Evolutionary conservation across 2,888 invertebrate species (phyloP).

Genomic region (Spodoptera littoralis): DNA sequence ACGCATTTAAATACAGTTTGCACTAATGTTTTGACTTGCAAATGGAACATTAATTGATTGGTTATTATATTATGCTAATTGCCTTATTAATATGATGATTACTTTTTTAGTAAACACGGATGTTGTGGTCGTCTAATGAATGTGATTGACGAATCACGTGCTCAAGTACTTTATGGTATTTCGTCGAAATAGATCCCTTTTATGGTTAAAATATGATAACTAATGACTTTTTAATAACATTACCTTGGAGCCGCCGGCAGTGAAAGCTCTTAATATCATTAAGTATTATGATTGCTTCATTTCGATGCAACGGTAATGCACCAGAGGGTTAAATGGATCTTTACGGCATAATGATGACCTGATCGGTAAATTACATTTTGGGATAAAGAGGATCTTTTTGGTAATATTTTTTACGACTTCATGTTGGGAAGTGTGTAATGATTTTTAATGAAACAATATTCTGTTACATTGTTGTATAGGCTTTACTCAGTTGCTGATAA

Average conservation of each 20-base stretch:
- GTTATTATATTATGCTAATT: constrained; percentile 47
- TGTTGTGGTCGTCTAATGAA: constrained; percentile 15
- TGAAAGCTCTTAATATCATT: constrained; percentile 52
- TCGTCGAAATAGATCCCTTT: background rate
- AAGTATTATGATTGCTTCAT: constrained; percentile 61
- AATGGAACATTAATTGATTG: constrained; percentile 37
- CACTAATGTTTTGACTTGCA: constrained; percentile 31
- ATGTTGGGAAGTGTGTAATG: background rate
- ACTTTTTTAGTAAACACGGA: constrained; percentile 44
- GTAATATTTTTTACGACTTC: constrained; percentile 9
- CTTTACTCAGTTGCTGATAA: too few species aligned
- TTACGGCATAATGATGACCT: constrained; percentile 27
- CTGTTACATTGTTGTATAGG: too few species aligned
- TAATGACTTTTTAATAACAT: constrained; percentile 61
- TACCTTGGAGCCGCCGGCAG: constrained; percentile 50
- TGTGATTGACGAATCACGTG: background rate
- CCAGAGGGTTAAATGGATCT: constrained; percentile 26
- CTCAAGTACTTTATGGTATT: background rate
- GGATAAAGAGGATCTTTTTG: constrained; percentile 3
- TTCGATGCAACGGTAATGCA: constrained; percentile 44
- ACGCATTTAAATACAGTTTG: constrained; percentile 24
- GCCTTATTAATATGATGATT: constrained; percentile 37
- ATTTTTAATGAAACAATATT: constrained; percentile 11
- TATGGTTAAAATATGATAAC: constrained; percentile 19
- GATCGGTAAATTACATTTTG: constrained; percentile 26